phyloP scores from a whole-genome alignment of 2,888 invertebrate species.

The Ectropis crepuscularia region DNA sequence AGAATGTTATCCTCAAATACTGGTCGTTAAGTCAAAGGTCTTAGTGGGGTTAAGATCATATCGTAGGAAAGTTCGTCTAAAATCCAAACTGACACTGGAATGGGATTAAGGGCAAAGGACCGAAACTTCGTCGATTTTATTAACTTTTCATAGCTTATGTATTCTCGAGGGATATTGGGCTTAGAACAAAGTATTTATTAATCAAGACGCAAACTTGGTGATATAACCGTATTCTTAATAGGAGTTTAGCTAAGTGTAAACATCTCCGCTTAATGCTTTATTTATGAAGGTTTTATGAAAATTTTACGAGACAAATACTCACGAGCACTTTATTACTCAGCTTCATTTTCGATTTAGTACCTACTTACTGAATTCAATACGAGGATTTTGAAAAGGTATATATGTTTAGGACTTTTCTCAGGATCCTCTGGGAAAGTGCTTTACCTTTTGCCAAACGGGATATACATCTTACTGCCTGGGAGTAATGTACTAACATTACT shows the following conservation, averaged over 20 bases:
- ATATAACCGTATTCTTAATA: slow-evolving; percentile 30
- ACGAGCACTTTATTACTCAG: background rate
- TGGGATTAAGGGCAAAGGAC: slow-evolving; percentile 59
- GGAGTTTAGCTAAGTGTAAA: slow-evolving; percentile 25
- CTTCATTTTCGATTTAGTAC: too few species aligned
- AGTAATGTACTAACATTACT: too few species aligned
- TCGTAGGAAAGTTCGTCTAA: slow-evolving; percentile 56
- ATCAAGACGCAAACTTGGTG: slow-evolving; percentile 36
- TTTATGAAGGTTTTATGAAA: slow-evolving; percentile 23
- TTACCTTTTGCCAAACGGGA: too few species aligned
- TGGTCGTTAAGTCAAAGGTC: slow-evolving; percentile 35
- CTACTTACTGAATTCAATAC: too few species aligned
- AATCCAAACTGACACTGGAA: slow-evolving; percentile 56
- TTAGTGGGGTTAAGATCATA: slow-evolving; percentile 49
- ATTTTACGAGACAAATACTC: slow-evolving; percentile 3
- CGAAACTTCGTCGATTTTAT: slow-evolving; percentile 59
- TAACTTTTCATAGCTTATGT: slow-evolving; percentile 62
- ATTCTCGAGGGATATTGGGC: slow-evolving; percentile 48
- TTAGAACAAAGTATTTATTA: slow-evolving; percentile 47
- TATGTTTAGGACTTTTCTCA: too few species aligned
- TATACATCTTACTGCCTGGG: too few species aligned
- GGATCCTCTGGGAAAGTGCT: too few species aligned
- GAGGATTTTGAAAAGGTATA: too few species aligned
- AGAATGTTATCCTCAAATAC: slow-evolving; percentile 30
- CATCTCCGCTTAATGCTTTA: slow-evolving; percentile 21